Percentiles rank a stretch among this genome's conserved stretches.
Evolutionary conservation across 2,113 vertebrate species (phyloP).

Genomic region (Chaenocephalus aceratus): DNA sequence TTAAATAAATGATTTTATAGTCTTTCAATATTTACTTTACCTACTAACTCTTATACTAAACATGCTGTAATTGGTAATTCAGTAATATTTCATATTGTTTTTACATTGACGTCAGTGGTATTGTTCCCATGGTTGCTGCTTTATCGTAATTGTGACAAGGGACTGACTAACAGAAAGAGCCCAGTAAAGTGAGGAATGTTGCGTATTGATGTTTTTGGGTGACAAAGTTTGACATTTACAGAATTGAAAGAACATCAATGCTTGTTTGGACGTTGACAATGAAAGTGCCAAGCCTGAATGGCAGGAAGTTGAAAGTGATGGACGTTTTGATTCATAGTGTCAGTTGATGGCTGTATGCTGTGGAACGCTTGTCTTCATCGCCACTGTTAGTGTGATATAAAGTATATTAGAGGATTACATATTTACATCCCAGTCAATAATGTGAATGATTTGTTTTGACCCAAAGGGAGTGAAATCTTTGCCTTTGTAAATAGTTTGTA

Average conservation of each 20-base stretch:
- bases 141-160: conserved; percentile 62
- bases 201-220: conserved; percentile 28
- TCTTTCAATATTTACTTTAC: conserved; percentile 47
- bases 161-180: conserved; percentile 33
- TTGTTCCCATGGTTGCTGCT: conserved; percentile 72
- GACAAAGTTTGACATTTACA: conserved; percentile 28
- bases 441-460: conserved; percentile 76
- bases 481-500: conserved; percentile 69
- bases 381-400: conserved; percentile 50
- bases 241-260: conserved; percentile 16
- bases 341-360: conserved; percentile 27
- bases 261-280: conserved; percentile 19
- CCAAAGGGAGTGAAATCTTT: conserved; percentile 70
- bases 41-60: conserved; percentile 62
- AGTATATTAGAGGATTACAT: conserved; percentile 58
- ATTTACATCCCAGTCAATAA: conserved; percentile 76
- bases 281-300: conserved; percentile 45
- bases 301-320: conserved; percentile 42
- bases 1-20: conserved; percentile 49
- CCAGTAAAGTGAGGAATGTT: conserved; percentile 43
- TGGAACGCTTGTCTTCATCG: conserved; percentile 39
- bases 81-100: conserved; percentile 56
- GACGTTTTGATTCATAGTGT: conserved; percentile 27
- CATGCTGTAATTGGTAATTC: conserved; percentile 61
- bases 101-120: conserved; percentile 47